Percentiles rank a stretch among this genome's conserved stretches.
These are phyloP conservation scores for Spermophilus dauricus DNA, from an alignment of 2,113 vertebrate genomes.

Conservation along the genomic window DNA sequence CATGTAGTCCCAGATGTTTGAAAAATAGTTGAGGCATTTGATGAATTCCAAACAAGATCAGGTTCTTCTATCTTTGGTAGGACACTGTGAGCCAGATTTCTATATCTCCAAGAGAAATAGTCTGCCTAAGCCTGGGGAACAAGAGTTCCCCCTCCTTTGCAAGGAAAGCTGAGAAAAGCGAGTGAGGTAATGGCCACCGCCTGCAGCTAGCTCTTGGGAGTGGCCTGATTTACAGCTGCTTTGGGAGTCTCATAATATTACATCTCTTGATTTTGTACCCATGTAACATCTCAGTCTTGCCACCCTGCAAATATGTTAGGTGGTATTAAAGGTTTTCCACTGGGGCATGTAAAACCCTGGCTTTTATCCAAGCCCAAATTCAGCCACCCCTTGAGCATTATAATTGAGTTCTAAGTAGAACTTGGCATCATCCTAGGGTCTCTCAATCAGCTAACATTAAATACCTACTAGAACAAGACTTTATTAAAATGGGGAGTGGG, in stretches of 20 bases:
- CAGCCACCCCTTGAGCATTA: slow-evolving; percentile 49
- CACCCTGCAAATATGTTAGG: slow-evolving; percentile 22
- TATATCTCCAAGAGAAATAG: not conserved
- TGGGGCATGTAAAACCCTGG: slow-evolving; percentile 52
- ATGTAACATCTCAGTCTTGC: slow-evolving; percentile 37
- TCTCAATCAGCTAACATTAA: slow-evolving; percentile 54
- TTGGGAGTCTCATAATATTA: slow-evolving; percentile 20
- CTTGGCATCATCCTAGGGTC: slow-evolving; percentile 48
- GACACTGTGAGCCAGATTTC: not conserved
- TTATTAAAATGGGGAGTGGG: not conserved
- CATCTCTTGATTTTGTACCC: slow-evolving; percentile 41
- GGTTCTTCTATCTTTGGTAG: slow-evolving; percentile 7
- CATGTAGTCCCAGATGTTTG: slow-evolving; percentile 2
- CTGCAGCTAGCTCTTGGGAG: not conserved
- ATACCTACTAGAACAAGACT: not conserved
- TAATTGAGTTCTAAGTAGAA: slow-evolving; percentile 59
- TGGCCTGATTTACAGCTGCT: slow-evolving; percentile 58
- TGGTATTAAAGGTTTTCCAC: slow-evolving; percentile 64
- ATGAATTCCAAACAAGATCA: slow-evolving; percentile 46
- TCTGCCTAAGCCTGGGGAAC: not conserved
- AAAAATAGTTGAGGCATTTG: slow-evolving; percentile 37
- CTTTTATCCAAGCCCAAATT: slow-evolving; percentile 53
- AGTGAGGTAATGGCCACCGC: slow-evolving; percentile 40
- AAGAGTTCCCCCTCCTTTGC: not conserved
- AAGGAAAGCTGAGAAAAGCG: not conserved